Base-by-base conservation (phyloP, 2,888 invertebrate species). In the Eristalinus aeneus region DNA sequence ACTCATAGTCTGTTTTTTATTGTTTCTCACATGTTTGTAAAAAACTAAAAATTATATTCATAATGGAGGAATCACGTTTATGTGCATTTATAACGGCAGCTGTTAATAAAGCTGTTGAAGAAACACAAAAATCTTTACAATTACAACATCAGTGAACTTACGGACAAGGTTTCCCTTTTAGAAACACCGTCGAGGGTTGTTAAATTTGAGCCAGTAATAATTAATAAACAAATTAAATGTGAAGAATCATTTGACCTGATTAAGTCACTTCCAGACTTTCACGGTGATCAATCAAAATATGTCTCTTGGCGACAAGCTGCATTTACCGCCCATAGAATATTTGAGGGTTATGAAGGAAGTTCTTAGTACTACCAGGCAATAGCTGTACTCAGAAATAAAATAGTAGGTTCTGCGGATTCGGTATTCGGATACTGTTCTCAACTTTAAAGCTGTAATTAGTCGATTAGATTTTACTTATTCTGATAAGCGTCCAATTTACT, bases 391-490 rank as follows among this genome's bases (percentile, higher is more conserved):
- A 39, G 39, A n/a, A 39, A 39, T 5, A 39, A 12, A 3, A 39
- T 39, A 39, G 34, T 80, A 16, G 85, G 76, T 2, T 69, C 63
- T 12, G 60, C n/a, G 10, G 60, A 60, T 60, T 60, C 60, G 4
- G 60, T 31, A 27, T 23, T 60, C n/a, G 12, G 27, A 60, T 31
- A 31, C 60, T 11, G 60, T 60, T 60, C 60, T 60, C 27, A 60
- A 60, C n/a, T 60, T 60, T 23, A 60, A n/a, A 27, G 60, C 60
- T 12, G 27, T 60, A 60, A n/a, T 60, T 60, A 27, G 4, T 60
- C 31, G 23, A 0, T 27, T 36, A 63, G 11, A 63, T 63, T 36
- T 63, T 2, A 22, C 39, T 11, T 64, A 64, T 36, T 20, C 64
- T 34, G 39, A 64, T 36, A 64, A 63, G 36, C 34, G 23, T 39